phyloP scores from a whole-genome alignment of 2,797 vertebrate species.

The Sparidentex hasta region DNA sequence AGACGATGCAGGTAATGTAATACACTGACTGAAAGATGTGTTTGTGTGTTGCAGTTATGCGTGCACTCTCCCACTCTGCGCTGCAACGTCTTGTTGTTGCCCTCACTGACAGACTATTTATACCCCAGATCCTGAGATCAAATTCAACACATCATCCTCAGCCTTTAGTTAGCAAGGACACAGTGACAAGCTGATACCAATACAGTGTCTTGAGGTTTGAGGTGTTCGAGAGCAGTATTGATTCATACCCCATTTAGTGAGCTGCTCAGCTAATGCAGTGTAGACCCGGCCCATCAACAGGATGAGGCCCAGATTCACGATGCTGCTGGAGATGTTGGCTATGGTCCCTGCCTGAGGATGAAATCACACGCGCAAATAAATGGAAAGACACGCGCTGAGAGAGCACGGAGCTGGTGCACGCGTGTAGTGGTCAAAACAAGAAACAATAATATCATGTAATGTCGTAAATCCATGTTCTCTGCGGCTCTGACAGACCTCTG shows the following conservation, averaged over 20 bases:
- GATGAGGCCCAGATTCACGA: slow-evolving; percentile 87
- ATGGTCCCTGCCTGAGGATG: slow-evolving; percentile 86
- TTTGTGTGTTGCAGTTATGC: neutral
- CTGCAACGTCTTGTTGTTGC: neutral
- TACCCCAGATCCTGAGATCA: neutral
- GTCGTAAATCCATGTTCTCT: neutral
- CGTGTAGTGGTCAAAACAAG: neutral
- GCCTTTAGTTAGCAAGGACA: slow-evolving; percentile 36
- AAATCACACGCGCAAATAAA: slow-evolving; percentile 22
- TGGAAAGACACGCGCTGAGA: neutral
- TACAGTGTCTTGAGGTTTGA: slow-evolving; percentile 18
- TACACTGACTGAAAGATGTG: neutral
- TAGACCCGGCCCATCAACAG: slow-evolving; percentile 88
- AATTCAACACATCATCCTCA: slow-evolving; percentile 15
- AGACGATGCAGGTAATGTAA: neutral
- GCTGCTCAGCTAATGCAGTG: slow-evolving; percentile 88
- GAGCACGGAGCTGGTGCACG: neutral
- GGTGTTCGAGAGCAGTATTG: slow-evolving; percentile 36
- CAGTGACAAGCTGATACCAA: slow-evolving; percentile 20
- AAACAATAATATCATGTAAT: neutral
- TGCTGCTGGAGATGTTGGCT: slow-evolving; percentile 87
- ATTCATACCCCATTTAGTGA: slow-evolving; percentile 88
- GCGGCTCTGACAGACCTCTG: slow-evolving; percentile 77
- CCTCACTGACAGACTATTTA: neutral
- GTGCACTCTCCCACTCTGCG: neutral